phyloP scores from a whole-genome alignment of 2,113 vertebrate species.

The Atractosteus spatula region DNA sequence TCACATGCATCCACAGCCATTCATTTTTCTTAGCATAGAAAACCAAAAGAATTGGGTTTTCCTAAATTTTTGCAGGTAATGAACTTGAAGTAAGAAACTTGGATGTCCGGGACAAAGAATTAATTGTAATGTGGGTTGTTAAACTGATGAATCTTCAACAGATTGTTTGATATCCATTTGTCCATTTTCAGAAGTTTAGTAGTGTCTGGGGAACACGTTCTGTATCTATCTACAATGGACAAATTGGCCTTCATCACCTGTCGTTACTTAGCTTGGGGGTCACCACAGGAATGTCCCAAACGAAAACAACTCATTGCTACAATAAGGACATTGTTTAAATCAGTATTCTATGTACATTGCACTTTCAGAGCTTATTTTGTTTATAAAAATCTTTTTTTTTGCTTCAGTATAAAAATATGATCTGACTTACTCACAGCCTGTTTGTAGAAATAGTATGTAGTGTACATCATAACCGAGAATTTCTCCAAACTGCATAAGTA shows the following conservation, averaged over 20 bases:
- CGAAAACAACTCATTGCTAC: constrained; percentile 34
- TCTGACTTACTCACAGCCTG: constrained; percentile 46
- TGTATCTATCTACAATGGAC: not conserved
- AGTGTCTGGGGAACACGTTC: not conserved
- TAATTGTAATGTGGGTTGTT: too few relatives aligned
- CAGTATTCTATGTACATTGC: constrained; percentile 48
- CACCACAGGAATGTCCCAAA: constrained; percentile 46
- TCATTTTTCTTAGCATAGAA: too few relatives aligned
- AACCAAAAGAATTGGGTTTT: too few relatives aligned
- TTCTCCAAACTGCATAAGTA: constrained; percentile 21
- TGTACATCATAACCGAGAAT: constrained; percentile 28
- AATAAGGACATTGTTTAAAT: constrained; percentile 33
- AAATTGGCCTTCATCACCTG: constrained; percentile 10
- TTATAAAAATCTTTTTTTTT: constrained; percentile 40
- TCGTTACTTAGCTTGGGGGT: constrained; percentile 18
- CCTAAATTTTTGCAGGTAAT: too few relatives aligned
- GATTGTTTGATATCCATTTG: too few relatives aligned
- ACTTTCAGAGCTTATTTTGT: constrained; percentile 40
- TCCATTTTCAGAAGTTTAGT: too few relatives aligned
- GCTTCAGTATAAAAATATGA: constrained; percentile 63
- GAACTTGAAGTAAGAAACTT: too few relatives aligned
- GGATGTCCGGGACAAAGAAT: too few relatives aligned
- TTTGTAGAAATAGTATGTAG: constrained; percentile 29
- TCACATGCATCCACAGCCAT: too few relatives aligned
- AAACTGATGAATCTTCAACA: too few relatives aligned